These are phyloP conservation scores for Zaprionus nigranus DNA, from an alignment of 1,140 invertebrate species.

Conservation along the genomic window DNA sequence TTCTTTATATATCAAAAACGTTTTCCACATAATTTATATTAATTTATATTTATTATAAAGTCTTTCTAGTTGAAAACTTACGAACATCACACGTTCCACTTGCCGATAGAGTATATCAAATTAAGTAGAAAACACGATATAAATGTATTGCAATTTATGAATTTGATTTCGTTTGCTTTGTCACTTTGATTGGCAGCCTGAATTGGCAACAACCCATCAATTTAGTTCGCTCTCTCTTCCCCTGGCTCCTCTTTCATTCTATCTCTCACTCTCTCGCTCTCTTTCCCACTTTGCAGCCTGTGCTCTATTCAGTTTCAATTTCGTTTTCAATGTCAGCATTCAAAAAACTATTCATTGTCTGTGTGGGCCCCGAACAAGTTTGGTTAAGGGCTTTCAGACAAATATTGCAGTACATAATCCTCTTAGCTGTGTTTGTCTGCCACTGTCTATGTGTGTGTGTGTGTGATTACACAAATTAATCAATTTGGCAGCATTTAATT, in stretches of 20 bases:
- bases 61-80: background rate
- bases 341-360: constrained; percentile 31
- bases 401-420: constrained; percentile 20
- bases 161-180: constrained; percentile 72
- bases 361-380: background rate
- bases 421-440: constrained; percentile 22
- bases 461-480: constrained; percentile 50
- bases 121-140: constrained; percentile 8
- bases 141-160: constrained; percentile 66
- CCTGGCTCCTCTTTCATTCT: too few relatives aligned
- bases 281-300: background rate
- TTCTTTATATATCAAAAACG: too few relatives aligned
- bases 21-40: background rate
- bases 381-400: constrained; percentile 10
- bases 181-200: constrained; percentile 71
- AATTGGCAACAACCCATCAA: constrained; percentile 67
- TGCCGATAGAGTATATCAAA: constrained; percentile 28
- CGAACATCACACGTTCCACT: background rate
- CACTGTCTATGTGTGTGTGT: constrained; percentile 12
- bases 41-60: too few relatives aligned
- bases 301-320: constrained; percentile 30
- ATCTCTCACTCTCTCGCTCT: background rate
- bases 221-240: too few relatives aligned
- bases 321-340: constrained; percentile 24
- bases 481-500: constrained; percentile 43